Conservation (phyloP, 1,140 invertebrate genomes). For the Euborellia annulipes region DNA sequence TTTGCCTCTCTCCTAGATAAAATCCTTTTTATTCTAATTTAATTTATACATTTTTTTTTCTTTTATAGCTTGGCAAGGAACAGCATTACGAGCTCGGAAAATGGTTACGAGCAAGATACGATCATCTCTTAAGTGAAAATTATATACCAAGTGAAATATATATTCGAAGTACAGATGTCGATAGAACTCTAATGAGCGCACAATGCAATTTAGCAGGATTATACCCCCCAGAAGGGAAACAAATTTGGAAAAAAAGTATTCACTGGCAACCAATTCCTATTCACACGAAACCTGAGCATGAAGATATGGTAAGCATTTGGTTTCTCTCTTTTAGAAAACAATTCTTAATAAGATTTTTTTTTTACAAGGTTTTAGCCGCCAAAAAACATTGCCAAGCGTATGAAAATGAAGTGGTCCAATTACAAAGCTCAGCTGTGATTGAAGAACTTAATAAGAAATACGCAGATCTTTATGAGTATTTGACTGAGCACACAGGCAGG, state of each 20-base stretch:
- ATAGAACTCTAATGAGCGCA: constrained; percentile 82
- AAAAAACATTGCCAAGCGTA: constrained; percentile 51
- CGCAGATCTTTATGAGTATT: constrained; percentile 42
- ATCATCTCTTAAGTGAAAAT: constrained; percentile 30
- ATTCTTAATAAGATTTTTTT: constrained; percentile 3
- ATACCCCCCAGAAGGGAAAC: constrained; percentile 40
- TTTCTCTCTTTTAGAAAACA: constrained; percentile 1
- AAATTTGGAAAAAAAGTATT: constrained; percentile 49
- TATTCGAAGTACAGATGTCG: constrained; percentile 64
- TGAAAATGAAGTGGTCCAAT: constrained; percentile 33
- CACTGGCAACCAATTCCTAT: constrained; percentile 83
- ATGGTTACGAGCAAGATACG: constrained; percentile 57
- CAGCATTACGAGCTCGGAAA: constrained; percentile 64
- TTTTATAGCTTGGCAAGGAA: constrained; percentile 49
- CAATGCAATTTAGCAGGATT: constrained; percentile 66
- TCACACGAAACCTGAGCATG: constrained; percentile 49
- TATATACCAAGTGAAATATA: constrained; percentile 45
- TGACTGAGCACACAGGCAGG: constrained; percentile 40
- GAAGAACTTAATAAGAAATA: constrained; percentile 39
- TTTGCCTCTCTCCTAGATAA: constrained; percentile 4
- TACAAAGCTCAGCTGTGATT: constrained; percentile 40
- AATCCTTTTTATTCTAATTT: constrained; percentile 5
- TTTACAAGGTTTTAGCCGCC: constrained; percentile 30
- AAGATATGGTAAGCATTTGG: constrained; percentile 39
- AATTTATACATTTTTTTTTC: constrained; percentile 7